These are phyloP conservation scores for Zygogramma bicolorata DNA, from an alignment of 2,888 invertebrate genomes.

Conservation along the genomic window DNA sequence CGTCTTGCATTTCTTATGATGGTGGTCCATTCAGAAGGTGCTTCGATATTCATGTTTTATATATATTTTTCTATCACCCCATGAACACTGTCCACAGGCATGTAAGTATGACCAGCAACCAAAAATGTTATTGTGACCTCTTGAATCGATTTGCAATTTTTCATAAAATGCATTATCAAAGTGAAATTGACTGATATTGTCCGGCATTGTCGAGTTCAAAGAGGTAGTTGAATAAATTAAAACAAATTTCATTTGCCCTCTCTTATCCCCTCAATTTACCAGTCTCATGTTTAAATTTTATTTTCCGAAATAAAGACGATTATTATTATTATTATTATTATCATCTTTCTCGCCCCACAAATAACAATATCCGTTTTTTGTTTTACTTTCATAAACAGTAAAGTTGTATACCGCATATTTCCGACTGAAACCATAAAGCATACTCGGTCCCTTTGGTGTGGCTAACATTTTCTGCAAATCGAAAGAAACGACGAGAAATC, in stretches of 20 bases:
- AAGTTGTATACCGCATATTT: conserved; percentile 55
- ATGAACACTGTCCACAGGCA: conserved; percentile 5
- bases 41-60: conserved; percentile 15
- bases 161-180: conserved; percentile 14
- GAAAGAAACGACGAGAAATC: conserved; percentile 34
- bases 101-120: conserved; percentile 10
- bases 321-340: too few relatives aligned
- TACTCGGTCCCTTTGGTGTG: conserved; percentile 49
- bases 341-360: conserved; percentile 49
- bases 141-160: conserved; percentile 1
- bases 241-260: conserved; percentile 45
- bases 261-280: too few relatives aligned
- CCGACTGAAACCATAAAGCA: conserved; percentile 48
- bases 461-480: conserved; percentile 49
- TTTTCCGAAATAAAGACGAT: too few relatives aligned
- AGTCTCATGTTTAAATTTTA: too few relatives aligned
- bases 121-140: conserved; percentile 1
- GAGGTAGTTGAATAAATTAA: conserved; percentile 46
- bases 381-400: conserved; percentile 50
- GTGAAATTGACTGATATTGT: conserved; percentile 16
- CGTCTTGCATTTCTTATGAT: conserved; percentile 12
- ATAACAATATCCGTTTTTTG: conserved; percentile 49
- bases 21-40: conserved; percentile 11
- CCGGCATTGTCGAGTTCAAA: conserved; percentile 45
- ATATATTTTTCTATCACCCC: conserved; percentile 11